Percentiles rank a stretch among this genome's conserved stretches.
Evolutionary conservation across 2,888 invertebrate species (phyloP).

Genomic region (Muscina levida): DNA sequence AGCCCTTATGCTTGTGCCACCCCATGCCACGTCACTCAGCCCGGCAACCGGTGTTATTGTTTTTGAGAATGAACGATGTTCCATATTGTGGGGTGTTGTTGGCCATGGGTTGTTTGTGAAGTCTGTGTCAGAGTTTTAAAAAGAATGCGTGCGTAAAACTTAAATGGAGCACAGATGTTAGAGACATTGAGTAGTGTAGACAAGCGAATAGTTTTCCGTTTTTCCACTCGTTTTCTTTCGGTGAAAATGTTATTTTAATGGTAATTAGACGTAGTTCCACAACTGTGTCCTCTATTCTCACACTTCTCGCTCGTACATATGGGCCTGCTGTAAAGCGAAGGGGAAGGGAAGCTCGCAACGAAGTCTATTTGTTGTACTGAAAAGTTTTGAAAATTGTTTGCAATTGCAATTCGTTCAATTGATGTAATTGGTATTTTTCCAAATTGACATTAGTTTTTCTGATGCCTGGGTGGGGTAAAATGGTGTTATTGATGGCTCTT

Average conservation of each 20-base stretch:
- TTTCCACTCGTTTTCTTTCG: slow-evolving; percentile 5
- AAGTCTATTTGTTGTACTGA: too few relatives aligned
- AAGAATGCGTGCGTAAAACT: slow-evolving; percentile 63
- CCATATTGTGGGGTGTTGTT: neutral
- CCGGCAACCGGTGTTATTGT: neutral
- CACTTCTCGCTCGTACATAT: neutral
- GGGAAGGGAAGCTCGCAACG: too few relatives aligned
- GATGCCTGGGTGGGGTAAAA: too few relatives aligned
- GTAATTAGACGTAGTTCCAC: slow-evolving; percentile 54
- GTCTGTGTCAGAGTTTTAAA: slow-evolving; percentile 36
- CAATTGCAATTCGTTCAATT: slow-evolving; percentile 23
- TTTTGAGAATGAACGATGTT: slow-evolving; percentile 1
- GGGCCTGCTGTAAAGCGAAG: too few relatives aligned
- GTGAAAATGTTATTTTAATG: slow-evolving; percentile 58
- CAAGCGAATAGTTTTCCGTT: slow-evolving; percentile 53
- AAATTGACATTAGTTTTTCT: slow-evolving; percentile 14
- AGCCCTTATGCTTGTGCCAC: neutral
- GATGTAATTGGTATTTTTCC: slow-evolving; percentile 28
- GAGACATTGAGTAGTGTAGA: slow-evolving; percentile 58
- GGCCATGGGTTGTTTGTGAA: neutral
- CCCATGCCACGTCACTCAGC: slow-evolving; percentile 1
- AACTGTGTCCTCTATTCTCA: slow-evolving; percentile 7
- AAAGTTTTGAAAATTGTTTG: slow-evolving; percentile 5
- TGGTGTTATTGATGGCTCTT: too few relatives aligned
- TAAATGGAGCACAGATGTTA: slow-evolving; percentile 65